Base-by-base conservation (phyloP, 2,113 vertebrate species). In the Synchiropus splendidus region DNA sequence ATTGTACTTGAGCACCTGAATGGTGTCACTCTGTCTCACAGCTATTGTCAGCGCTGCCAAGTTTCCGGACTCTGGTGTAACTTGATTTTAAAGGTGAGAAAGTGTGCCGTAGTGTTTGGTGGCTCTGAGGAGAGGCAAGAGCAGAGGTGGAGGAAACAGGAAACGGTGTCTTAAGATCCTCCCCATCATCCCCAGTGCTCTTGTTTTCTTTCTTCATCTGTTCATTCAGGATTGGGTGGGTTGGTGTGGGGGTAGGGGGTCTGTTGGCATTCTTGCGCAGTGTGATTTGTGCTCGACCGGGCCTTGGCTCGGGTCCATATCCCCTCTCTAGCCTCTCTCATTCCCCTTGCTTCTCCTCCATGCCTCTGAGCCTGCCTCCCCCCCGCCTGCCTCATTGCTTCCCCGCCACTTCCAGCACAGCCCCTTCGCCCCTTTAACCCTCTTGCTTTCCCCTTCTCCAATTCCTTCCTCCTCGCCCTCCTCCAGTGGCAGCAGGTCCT, bases 401-500 rank as follows among this genome's bases (percentile, higher is more conserved):
- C n/a, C n/a, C n/a, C n/a, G n/a, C n/a, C n/a, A n/a, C n/a, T n/a
- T n/a, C n/a, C n/a, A n/a, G n/a, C n/a, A n/a, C n/a, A n/a, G n/a
- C n/a, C n/a, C n/a, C n/a, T n/a, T n/a, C n/a, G n/a, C 51, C 57
- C 60, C 56, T 66, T 64, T 64, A 51, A 68, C 51, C 52, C 39
- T 51, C 54, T 51, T 51, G 39, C 30, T 40, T 52, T 65, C 49
- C 37, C 61, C 60, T 66, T 60, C 58, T 36, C 39, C 58, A 36
- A 14, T 42, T 10, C 34, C 56, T 61, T 27, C 45, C 61, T 48
- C 58, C 49, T 65, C 54, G 51, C 57, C 21, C 21, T 27, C 21
- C 21, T 27, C 66, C 54, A 44, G 42, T 69, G 75, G 79, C 81
- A 85, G 76, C 81, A 81, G 79, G 69, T 67, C 78, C 68, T 52